Percentiles rank a stretch among this genome's conserved stretches.
phyloP scores from a whole-genome alignment of 30 jellyfish, hydroid and myxozoan species.

The Mastigias papua region DNA sequence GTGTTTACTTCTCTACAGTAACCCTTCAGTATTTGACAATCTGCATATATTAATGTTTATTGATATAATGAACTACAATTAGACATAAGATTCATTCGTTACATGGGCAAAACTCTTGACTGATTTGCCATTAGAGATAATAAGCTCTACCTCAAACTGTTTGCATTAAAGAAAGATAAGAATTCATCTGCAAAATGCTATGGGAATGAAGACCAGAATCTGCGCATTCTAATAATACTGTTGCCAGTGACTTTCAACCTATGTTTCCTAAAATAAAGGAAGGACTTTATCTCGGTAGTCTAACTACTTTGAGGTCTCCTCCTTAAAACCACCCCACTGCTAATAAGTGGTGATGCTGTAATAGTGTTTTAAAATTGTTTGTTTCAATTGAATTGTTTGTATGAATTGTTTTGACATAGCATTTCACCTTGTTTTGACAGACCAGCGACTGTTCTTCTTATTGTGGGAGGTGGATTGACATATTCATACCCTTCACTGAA shows the following conservation, averaged over 20 bases:
- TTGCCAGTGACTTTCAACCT: neutral
- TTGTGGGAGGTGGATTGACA: slow-evolving; percentile 93
- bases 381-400: neutral
- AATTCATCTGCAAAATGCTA: neutral
- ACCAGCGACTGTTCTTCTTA: slow-evolving; percentile 92
- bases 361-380: neutral
- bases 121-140: neutral
- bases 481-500: slow-evolving; percentile 82
- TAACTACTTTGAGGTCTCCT: neutral
- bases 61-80: neutral
- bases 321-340: neutral
- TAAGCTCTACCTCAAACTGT: neutral
- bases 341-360: neutral
- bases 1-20: neutral
- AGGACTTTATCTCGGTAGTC: neutral
- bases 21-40: too few species aligned
- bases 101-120: neutral
- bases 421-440: slow-evolving; percentile 31
- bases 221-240: neutral
- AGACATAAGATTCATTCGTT: neutral
- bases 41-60: too few species aligned
- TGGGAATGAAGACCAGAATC: neutral
- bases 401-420: neutral
- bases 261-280: neutral
- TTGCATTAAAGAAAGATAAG: neutral